Evolutionary conservation across 2,888 invertebrate species (phyloP).

Genomic region (Pollenia griseotomentosa): DNA sequence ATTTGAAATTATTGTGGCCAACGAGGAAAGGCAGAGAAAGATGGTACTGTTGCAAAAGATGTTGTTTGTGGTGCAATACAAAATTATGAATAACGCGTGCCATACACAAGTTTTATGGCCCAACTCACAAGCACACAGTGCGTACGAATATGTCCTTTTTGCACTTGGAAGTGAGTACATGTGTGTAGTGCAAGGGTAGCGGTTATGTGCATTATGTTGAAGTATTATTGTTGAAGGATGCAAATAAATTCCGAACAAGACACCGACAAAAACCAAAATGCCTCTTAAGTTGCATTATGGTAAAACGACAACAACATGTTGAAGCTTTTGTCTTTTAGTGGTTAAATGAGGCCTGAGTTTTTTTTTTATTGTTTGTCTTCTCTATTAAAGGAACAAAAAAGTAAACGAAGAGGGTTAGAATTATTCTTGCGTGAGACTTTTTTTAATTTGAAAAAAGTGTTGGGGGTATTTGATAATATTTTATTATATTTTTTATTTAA

Average conservation of each 20-base stretch:
- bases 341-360: conserved; percentile 46
- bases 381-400: background rate
- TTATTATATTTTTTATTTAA: no score
- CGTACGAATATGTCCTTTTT: conserved; percentile 27
- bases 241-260: conserved; percentile 70
- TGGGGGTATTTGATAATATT: conserved; percentile 3
- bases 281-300: conserved; percentile 65
- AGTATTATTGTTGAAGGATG: conserved; percentile 74
- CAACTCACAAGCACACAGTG: background rate
- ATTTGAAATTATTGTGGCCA: conserved; percentile 40
- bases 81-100: conserved; percentile 61
- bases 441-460: background rate
- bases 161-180: background rate
- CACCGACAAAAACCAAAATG: conserved; percentile 55
- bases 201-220: conserved; percentile 70
- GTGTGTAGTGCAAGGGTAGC: conserved; percentile 4
- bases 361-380: background rate
- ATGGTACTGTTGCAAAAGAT: conserved; percentile 5
- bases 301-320: conserved; percentile 50
- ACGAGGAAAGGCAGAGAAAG: background rate
- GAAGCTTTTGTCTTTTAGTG: conserved; percentile 48
- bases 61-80: conserved; percentile 34
- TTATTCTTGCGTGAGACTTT: conserved; percentile 2
- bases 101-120: conserved; percentile 41
- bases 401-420: conserved; percentile 22